phyloP scores from a whole-genome alignment of 1,140 invertebrate species.

The Subanguina moxae region DNA sequence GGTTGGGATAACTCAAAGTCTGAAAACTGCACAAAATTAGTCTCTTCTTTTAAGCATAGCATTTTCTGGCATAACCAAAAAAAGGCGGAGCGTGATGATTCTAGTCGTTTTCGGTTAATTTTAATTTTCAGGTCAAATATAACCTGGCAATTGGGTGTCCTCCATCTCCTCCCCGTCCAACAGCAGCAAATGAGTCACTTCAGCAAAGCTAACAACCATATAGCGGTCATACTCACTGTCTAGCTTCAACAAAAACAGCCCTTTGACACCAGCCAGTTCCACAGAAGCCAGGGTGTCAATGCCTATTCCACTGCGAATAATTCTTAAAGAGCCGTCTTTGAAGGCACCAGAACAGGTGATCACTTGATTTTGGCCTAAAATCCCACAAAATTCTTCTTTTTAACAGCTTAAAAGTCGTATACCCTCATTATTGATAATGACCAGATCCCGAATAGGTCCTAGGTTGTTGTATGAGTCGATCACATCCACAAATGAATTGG shows the following conservation, averaged over 20 bases:
- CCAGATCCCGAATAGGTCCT: slow-evolving; percentile 94
- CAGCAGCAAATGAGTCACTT: slow-evolving; percentile 68
- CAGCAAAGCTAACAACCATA: slow-evolving; percentile 51
- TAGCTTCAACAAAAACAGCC: slow-evolving; percentile 51
- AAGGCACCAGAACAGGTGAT: slow-evolving; percentile 85
- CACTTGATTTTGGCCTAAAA: slow-evolving; percentile 72
- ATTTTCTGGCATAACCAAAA: too few species aligned
- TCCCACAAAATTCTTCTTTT: too few species aligned
- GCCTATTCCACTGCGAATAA: slow-evolving; percentile 93
- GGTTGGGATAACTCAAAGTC: slow-evolving; percentile 80
- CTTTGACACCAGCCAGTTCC: slow-evolving; percentile 91
- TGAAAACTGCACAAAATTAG: too few species aligned
- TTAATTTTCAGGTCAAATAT: too few species aligned
- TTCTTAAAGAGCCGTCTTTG: slow-evolving; percentile 84
- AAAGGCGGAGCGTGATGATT: too few species aligned
- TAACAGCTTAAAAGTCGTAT: too few species aligned
- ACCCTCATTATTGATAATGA: slow-evolving; percentile 87
- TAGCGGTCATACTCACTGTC: slow-evolving; percentile 46
- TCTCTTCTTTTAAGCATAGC: too few species aligned
- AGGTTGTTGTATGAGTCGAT: slow-evolving; percentile 96
- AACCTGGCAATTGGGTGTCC: slow-evolving; percentile 78
- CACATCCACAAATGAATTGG: slow-evolving; percentile 76
- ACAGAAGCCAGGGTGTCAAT: slow-evolving; percentile 88
- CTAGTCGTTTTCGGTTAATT: too few species aligned
- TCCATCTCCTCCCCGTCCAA: slow-evolving; percentile 91